Evolutionary conservation across 2,888 invertebrate genomes (phyloP).

Genomic region (Brachyptera risi): DNA sequence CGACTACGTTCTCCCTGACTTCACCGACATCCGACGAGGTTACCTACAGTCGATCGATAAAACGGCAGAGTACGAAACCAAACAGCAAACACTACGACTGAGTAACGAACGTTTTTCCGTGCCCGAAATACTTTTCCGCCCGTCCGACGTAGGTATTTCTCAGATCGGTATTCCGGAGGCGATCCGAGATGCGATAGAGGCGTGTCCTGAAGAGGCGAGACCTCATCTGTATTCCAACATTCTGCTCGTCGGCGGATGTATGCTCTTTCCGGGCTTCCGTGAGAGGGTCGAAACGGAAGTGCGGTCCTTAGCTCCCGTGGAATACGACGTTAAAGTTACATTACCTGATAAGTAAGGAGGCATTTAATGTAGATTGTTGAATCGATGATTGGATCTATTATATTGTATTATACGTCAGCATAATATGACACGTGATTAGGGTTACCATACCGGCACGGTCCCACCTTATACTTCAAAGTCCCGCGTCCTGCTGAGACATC

Average conservation of each 20-base stretch:
- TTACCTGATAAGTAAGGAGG: slow-evolving; percentile 61
- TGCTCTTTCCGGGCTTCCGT: slow-evolving; percentile 77
- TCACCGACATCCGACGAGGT: slow-evolving; percentile 82
- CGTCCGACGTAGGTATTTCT: slow-evolving; percentile 90
- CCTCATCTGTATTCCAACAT: slow-evolving; percentile 79
- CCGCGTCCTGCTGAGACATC: no score
- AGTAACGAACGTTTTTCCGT: slow-evolving; percentile 93
- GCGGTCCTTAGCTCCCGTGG: slow-evolving; percentile 69
- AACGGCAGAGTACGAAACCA: slow-evolving; percentile 29
- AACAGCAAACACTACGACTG: slow-evolving; percentile 75
- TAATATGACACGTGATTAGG: no score
- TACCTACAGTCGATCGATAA: slow-evolving; percentile 54
- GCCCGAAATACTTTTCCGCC: slow-evolving; percentile 91
- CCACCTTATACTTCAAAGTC: no score
- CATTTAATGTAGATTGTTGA: no score
- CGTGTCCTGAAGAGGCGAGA: slow-evolving; percentile 68
- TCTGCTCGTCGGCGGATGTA: slow-evolving; percentile 76
- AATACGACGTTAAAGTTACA: slow-evolving; percentile 70
- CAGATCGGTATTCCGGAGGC: slow-evolving; percentile 91
- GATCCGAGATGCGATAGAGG: slow-evolving; percentile 69
- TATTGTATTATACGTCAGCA: no score
- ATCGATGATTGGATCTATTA: no score
- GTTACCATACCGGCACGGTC: no score
- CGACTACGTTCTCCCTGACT: slow-evolving; percentile 96
- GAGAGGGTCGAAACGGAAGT: slow-evolving; percentile 75